Evolutionary conservation across 2,888 invertebrate genomes (phyloP), one percentile per base, ranked within the genome.

Genomic region (Perizoma affinitatum): DNA sequence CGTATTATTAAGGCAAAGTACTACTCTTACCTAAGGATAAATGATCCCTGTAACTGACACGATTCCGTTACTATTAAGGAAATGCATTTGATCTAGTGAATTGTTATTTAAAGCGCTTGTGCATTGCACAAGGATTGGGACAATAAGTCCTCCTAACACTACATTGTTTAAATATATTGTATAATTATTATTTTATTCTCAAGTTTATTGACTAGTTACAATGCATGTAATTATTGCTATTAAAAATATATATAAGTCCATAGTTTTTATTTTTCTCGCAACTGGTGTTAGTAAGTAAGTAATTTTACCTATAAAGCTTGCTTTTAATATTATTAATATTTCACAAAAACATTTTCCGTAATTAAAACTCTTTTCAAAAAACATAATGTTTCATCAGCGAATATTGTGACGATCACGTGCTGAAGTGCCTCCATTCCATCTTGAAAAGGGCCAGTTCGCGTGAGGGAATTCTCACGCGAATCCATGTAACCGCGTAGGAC

Each of bases 371-470:
- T 22, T 22, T 22, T 22, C 22, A 22, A 22, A 22, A 22, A 22
- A 22, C 22, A 22, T 22, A 2, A 22, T 22, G 22, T 22, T 22
- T 22, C 22, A 22, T 22, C 22, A 22, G 22, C 40, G 50, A 34
- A 42, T 47, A 58, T 58, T 52, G 51, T 47, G 35, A 44, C 45
- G 49, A 54, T 54, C 41, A 59, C 58, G 58, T 49, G 58, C 58
- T 48, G 38, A 34, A 52, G 47, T 52, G 42, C 45, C 45, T 40
- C 47, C 40, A 49, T 49, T 59, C 44, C 35, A 45, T 59, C 44
- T 54, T 41, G 49, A 59, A 54, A 50, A 59, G 50, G 49, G 50
- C 50, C 45, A 45, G 47, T 34, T 58, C 22, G 59, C 59, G 59
- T 59, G 59, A 53, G 50, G 7, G 44, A 46, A 36, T 41, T n/a